Percentiles rank a stretch among this genome's conserved stretches.
Evolutionary conservation across 2,113 vertebrate species (phyloP).

Genomic region (Megaceryle maxima): DNA sequence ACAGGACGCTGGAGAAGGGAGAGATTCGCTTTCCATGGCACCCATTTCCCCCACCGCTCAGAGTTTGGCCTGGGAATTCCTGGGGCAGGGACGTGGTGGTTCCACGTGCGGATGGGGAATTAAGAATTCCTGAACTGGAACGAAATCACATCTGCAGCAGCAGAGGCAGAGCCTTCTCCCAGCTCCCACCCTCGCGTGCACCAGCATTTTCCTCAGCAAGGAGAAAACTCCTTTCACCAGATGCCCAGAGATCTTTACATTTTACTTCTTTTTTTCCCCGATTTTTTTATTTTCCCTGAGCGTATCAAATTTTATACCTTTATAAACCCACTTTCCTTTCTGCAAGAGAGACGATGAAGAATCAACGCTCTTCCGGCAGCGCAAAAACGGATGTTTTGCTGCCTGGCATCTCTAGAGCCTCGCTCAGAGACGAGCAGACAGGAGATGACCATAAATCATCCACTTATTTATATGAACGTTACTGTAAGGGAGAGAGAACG

Average conservation of each 20-base stretch:
- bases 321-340: too few relatives aligned
- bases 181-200: rapidly evolving
- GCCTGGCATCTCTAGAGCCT: background rate
- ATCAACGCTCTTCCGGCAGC: background rate
- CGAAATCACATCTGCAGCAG: background rate
- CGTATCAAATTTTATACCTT: background rate
- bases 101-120: rapidly evolving
- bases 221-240: background rate
- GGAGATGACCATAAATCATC: background rate
- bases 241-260: background rate
- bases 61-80: rapidly evolving
- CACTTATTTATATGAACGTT: background rate
- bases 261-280: too few relatives aligned
- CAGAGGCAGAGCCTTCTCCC: background rate
- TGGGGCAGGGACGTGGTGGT: background rate
- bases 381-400: background rate
- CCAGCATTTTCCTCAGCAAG: background rate
- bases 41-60: rapidly evolving
- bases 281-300: too few relatives aligned
- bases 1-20: rapidly evolving
- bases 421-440: background rate
- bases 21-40: rapidly evolving
- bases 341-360: background rate
- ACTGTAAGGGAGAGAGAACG: rapidly evolving
- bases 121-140: background rate